Conservation (phyloP, 2,113 vertebrate species). For the Ifrita kowaldi region DNA sequence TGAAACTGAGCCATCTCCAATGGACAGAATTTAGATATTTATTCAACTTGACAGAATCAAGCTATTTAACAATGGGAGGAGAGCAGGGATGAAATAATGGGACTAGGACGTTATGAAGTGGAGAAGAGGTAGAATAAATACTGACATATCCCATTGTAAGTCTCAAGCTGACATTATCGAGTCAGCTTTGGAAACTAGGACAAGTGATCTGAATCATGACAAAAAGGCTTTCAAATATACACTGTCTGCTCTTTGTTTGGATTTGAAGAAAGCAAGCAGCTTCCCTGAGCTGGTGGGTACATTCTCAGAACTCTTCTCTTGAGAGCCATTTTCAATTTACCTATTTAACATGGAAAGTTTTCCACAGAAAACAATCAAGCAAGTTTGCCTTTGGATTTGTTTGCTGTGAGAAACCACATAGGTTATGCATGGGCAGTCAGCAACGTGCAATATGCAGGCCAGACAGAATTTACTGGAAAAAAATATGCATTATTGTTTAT, state of each 20-base stretch:
- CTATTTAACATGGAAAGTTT: not conserved
- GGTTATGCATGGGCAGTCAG: not conserved
- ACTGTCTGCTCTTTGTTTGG: constrained; percentile 36
- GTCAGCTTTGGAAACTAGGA: constrained; percentile 46
- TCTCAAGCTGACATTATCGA: constrained; percentile 10
- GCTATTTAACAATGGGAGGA: constrained; percentile 40
- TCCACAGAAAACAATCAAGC: not conserved
- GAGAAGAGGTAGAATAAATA: constrained; percentile 48
- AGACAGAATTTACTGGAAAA: not conserved
- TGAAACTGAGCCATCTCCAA: not conserved
- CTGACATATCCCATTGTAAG: constrained; percentile 44
- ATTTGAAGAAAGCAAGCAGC: constrained; percentile 27
- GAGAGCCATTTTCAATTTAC: not conserved
- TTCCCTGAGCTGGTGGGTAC: not conserved
- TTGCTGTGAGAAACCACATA: not conserved
- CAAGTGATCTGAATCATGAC: constrained; percentile 45
- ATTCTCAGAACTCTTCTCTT: not conserved
- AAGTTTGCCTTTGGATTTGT: not conserved
- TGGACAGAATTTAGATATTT: constrained; percentile 17
- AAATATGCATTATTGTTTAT: not conserved
- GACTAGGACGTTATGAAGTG: constrained; percentile 1
- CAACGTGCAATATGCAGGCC: not conserved
- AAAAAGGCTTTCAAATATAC: constrained; percentile 51
- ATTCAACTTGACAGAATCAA: constrained; percentile 61
- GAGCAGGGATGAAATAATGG: constrained; percentile 21